These are phyloP conservation scores for Acholoe squamosa DNA, from an alignment of 2,888 invertebrate species.

Conservation along the genomic window DNA sequence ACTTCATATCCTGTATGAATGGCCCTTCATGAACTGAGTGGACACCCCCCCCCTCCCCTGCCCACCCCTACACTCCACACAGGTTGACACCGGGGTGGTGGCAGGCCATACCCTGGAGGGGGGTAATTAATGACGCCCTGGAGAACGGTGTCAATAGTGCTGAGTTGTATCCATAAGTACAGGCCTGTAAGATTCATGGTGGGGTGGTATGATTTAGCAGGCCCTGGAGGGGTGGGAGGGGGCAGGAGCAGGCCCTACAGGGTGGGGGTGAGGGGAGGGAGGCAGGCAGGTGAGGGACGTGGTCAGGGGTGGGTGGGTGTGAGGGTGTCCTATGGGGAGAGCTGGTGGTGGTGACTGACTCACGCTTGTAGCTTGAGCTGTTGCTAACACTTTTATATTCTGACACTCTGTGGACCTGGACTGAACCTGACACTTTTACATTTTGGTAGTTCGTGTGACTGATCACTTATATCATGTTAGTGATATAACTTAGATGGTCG, in stretches of 20 bases:
- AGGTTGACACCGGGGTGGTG: background rate
- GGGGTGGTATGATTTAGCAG: constrained; percentile 34
- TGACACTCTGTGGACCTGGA: too few species aligned
- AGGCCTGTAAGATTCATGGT: constrained; percentile 59
- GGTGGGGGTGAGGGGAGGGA: background rate
- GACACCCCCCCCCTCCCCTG: background rate
- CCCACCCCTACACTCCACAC: background rate
- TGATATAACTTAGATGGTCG: too few species aligned
- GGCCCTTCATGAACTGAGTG: background rate
- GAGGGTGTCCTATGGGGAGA: background rate
- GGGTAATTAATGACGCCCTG: constrained; percentile 56
- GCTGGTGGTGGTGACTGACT: background rate
- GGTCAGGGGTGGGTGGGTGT: background rate
- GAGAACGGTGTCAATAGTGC: constrained; percentile 54
- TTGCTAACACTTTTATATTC: too few species aligned
- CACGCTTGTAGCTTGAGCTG: background rate
- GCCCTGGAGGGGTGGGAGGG: constrained; percentile 51
- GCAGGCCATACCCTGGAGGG: background rate
- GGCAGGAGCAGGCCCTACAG: background rate
- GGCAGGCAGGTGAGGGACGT: background rate
- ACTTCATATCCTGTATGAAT: too few species aligned
- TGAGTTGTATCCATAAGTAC: constrained; percentile 60
- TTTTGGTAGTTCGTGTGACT: too few species aligned
- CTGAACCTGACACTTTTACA: too few species aligned
- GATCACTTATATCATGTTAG: too few species aligned